Evolutionary conservation across 2,888 invertebrate species (phyloP).

Genomic region (Acrocera orbiculus): DNA sequence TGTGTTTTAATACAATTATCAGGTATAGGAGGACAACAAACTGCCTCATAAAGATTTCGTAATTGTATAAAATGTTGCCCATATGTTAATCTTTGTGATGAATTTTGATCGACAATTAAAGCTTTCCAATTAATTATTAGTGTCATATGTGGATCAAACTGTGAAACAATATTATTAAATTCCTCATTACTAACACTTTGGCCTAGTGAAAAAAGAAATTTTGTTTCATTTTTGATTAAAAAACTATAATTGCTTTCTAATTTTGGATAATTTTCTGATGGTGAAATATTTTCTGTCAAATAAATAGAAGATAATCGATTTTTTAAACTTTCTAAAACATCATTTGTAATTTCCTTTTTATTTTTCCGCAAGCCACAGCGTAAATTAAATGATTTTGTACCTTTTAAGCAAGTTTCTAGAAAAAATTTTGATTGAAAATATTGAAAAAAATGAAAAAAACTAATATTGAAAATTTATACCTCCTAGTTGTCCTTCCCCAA

Average conservation of each 20-base stretch:
- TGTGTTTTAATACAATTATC: conserved; percentile 16
- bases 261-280: conserved; percentile 15
- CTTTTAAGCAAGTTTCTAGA: conserved; percentile 22
- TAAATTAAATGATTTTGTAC: conserved; percentile 24
- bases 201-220: conserved; percentile 20
- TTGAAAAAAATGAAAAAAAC: not conserved
- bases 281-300: conserved; percentile 8
- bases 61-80: conserved; percentile 28
- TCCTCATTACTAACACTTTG: conserved; percentile 25
- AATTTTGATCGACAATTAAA: conserved; percentile 18
- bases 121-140: conserved; percentile 25
- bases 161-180: conserved; percentile 24
- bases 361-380: conserved; percentile 21
- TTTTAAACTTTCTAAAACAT: conserved; percentile 11
- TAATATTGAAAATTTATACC: conserved; percentile 11
- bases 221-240: conserved; percentile 27
- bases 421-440: conserved; percentile 1
- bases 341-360: conserved; percentile 2
- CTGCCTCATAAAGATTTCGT: conserved; percentile 25
- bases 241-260: conserved; percentile 24
- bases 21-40: conserved; percentile 19
- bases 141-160: conserved; percentile 25
- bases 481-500: conserved; percentile 20
- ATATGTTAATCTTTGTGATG: conserved; percentile 17
- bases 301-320: conserved; percentile 19